Conservation (phyloP, 1,140 invertebrate genomes). For the Tetramorium parvispinum region DNA sequence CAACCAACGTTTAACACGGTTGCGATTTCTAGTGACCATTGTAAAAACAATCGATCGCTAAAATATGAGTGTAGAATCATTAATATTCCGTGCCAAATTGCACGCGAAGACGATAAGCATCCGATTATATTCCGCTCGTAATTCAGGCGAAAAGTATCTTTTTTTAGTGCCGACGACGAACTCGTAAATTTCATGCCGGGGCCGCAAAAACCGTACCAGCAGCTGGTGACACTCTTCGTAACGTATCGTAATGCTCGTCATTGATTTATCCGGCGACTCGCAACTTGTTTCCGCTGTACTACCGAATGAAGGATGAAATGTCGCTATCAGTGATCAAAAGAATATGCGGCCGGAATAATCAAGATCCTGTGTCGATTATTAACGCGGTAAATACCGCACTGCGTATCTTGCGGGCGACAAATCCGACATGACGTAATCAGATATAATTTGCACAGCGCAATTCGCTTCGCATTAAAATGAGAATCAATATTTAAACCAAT, state of each 20-base stretch:
- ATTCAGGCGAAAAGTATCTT: slow-evolving; percentile 38
- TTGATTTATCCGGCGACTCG: slow-evolving; percentile 1
- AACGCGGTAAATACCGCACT: slow-evolving; percentile 29
- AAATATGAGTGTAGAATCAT: not conserved
- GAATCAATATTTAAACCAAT: slow-evolving; percentile 59
- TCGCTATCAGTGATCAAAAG: not conserved
- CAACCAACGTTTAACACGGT: not conserved
- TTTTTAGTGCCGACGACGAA: slow-evolving; percentile 20
- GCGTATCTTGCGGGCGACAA: slow-evolving; percentile 44
- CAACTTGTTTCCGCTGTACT: not conserved
- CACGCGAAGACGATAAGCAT: slow-evolving; percentile 52
- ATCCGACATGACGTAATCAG: slow-evolving; percentile 39
- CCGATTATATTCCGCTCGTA: slow-evolving; percentile 54
- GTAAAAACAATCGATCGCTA: slow-evolving; percentile 23
- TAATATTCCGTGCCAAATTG: slow-evolving; percentile 1
- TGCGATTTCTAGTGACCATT: not conserved
- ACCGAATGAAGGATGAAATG: not conserved
- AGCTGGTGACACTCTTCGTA: slow-evolving; percentile 4
- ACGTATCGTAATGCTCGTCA: slow-evolving; percentile 22
- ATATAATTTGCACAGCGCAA: slow-evolving; percentile 47
- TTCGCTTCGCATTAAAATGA: slow-evolving; percentile 57
- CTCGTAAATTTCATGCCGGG: slow-evolving; percentile 42
- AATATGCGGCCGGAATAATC: not conserved
- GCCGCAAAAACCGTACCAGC: slow-evolving; percentile 26
- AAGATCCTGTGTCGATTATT: slow-evolving; percentile 1